Evolutionary conservation across 2,797 vertebrate genomes (phyloP), one percentile per base, ranked within the genome.

Genomic region (Sparidentex hasta): DNA sequence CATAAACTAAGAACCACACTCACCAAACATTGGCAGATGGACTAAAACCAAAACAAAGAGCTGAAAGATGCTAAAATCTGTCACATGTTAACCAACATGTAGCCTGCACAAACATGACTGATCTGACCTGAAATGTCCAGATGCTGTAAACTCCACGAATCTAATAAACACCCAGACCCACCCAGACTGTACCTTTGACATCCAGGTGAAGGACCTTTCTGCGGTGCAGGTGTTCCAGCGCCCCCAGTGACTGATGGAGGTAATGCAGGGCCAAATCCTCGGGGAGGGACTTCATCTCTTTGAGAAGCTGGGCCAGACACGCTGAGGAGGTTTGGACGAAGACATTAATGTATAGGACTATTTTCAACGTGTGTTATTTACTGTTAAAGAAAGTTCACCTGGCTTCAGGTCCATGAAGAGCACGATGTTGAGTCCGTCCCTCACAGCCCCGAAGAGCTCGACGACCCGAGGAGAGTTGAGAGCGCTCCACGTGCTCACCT

Each of bases 381-480:
- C 11, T 21, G 14, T 3, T 23, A 17, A 9, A 7, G 12, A 33
- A 18, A 1, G 5, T n/a, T 93, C 79, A 98, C 98, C 97, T 92
- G 97, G 96, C 85, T 98, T 97, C 44, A 97, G 86, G 80, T 98
- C 97, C 97, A 99, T 98, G 93, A 99, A 99, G 82, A 99, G 96
- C 38, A 97, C 93, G 3, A 99, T 70, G 90, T 96, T 97, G 11
- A 92, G 95, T 0, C 97, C 97, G 74, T 99, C 97, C 78, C 96
- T 96, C 81, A 99, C 96, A 0, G 96, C 97, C 0, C 98, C 98
- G 0, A 96, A 99, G 18, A 99, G 89, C 85, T 98, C 96, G 25
- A 99, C 96, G 0, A 99, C 95, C 2, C 93, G 95, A 59, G 96
- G 95, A 0, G 96, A 98, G 18, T 86, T 90, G 66, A 97, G 65